Conservation (phyloP, 2,888 invertebrate species). For the Leptinotarsa tumamoca region DNA sequence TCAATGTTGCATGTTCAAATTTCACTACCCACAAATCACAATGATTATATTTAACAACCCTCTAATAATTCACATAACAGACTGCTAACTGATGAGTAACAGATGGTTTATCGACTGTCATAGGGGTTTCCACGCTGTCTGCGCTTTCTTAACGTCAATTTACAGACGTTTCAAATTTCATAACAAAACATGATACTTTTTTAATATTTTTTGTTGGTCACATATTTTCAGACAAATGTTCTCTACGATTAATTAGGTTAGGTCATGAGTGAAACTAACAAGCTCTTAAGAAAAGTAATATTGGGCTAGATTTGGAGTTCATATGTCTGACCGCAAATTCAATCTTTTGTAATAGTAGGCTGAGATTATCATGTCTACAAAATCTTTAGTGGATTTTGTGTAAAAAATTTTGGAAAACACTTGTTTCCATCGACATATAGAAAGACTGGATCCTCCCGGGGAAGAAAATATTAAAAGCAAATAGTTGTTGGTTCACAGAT, state of each 20-base stretch:
- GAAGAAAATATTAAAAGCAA: too few relatives aligned
- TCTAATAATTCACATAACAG: background rate
- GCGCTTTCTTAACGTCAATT: background rate
- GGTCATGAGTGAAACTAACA: background rate
- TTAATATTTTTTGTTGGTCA: background rate
- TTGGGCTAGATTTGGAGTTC: background rate
- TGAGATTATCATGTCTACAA: too few relatives aligned
- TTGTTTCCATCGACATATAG: too few relatives aligned
- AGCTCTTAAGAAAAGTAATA: background rate
- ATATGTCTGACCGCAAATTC: too few relatives aligned
- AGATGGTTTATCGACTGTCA: background rate
- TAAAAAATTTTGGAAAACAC: too few relatives aligned
- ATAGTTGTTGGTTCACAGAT: too few relatives aligned
- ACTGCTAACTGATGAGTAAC: background rate
- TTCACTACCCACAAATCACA: background rate
- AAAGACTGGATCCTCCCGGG: too few relatives aligned
- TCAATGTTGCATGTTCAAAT: too few relatives aligned
- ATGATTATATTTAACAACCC: background rate
- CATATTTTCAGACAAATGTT: background rate
- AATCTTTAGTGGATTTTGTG: too few relatives aligned
- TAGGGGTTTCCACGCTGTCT: slow-evolving; percentile 13
- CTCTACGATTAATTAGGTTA: background rate
- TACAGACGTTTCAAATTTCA: background rate
- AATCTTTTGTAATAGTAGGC: too few relatives aligned
- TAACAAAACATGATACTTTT: background rate